Base-by-base conservation (phyloP, 2,888 invertebrate genomes). In the Ectobius pallidus region DNA sequence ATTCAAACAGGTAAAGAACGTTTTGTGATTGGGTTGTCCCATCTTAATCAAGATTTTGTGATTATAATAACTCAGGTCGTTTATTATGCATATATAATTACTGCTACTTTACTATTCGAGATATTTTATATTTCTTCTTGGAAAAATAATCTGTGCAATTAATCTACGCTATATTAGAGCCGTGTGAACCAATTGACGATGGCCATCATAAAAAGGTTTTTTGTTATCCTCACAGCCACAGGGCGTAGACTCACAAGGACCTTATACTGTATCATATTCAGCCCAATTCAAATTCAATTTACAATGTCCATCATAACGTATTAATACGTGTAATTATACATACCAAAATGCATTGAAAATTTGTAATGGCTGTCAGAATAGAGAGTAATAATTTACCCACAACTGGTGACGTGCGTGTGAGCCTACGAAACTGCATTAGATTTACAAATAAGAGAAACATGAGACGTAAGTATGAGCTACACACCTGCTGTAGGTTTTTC, bases 391-490 rank as follows among this genome's bases (percentile, higher is more conserved):
- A 58, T 58, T 58, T 58, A 32, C 14, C 25, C 27, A 58, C 58
- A 30, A 16, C 58, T 58, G 58, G 30, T 58, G 58, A 58, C 9
- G n/a, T 9, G 30, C n/a, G n/a, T 58, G 58, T 30, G 58, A 30
- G 25, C 58, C 58, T 30, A 30, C n/a, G 58, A 58, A 58, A 58
- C 14, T 58, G 58, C 25, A 58, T 58, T 58, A 58, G 58, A n/a
- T n/a, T n/a, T 58, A 52, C 7, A 22, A 58, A 30, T 14, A 58
- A 58, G 32, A 16, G 27, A 58, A 30, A 58, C 1, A 58, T 22
- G 25, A 52, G 25, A 25, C 25, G n/a, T 58, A 46, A 58, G 20
- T 52, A 52, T 22, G 14, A 58, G 32, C 58, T n/a, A n/a, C 27
- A 58, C 58, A 58, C 58, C 58, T 58, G 58, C 58, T 32, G n/a